These are phyloP conservation scores for Porites rus DNA, from an alignment of 92 coral and sea anemone genomes.

Conservation along the genomic window DNA sequence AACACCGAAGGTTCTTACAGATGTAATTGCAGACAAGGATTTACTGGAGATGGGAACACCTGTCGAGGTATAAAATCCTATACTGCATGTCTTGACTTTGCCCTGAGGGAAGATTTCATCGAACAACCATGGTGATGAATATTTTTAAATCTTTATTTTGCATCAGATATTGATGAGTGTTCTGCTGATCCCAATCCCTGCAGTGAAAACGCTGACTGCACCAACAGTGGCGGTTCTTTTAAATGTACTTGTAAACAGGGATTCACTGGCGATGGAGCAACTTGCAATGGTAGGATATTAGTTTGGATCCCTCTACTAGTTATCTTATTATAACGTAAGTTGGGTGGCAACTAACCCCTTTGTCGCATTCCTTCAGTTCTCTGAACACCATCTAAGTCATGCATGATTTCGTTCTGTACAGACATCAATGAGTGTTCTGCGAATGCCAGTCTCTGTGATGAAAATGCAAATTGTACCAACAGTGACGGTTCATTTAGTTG, in stretches of 20 bases:
- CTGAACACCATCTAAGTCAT: too few species aligned
- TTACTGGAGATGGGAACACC: constrained; percentile 60
- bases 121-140: too few species aligned
- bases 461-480: constrained; percentile 62
- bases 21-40: constrained; percentile 73
- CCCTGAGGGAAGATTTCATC: too few species aligned
- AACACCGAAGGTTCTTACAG: constrained; percentile 72
- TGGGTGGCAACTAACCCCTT: too few species aligned
- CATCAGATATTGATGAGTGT: constrained; percentile 70
- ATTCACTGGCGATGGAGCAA: constrained; percentile 68
- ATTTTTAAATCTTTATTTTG: neutral
- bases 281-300: constrained; percentile 51
- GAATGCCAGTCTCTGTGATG: constrained; percentile 32
- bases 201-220: constrained; percentile 60
- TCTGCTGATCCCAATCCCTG: constrained; percentile 39
- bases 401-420: neutral
- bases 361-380: too few species aligned
- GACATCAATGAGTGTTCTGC: constrained; percentile 63
- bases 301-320: too few species aligned
- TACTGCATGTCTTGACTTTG: too few species aligned
- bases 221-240: constrained; percentile 72
- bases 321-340: too few species aligned
- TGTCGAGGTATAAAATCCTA: constrained; percentile 54
- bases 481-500: constrained; percentile 70
- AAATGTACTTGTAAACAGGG: constrained; percentile 69